Base-by-base conservation (phyloP, 2,113 vertebrate genomes). In the Halichoerus grypus region DNA sequence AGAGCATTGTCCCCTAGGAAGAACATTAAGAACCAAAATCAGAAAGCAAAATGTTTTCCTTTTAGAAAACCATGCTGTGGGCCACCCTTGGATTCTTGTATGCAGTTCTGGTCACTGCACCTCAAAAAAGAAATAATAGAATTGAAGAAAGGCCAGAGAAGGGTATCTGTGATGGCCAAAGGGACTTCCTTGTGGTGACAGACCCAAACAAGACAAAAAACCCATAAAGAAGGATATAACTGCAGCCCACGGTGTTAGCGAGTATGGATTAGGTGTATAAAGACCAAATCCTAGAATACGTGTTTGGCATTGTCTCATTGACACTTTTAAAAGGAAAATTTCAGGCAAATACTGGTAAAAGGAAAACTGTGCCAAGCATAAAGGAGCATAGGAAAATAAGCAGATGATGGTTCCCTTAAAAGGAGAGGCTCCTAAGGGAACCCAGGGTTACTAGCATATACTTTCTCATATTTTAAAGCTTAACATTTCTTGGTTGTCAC, bases 271-370 rank as follows among this genome's bases (percentile, higher is more conserved):
- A 83, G 42, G 42, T 74, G 1, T 36, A 69, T 9, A 49, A 16
- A 86, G 67, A 82, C 4, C 33, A 83, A 91, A 63, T 65, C 39
- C 26, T 61, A 69, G 46, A 82, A 65, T 31, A 36, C 26, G 77
- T 9, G 0, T 59, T 92, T 12, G 19, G 12, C 33, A 59, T n/a
- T 42, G 26, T 3, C 16, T 63, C 76, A 26, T 0, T n/a, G 65
- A 61, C 13, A 81, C 14, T 93, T 93, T 77, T 80, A 77, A 85
- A 94, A 94, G 33, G 28, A 79, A 88, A 85, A 91, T 94, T 72
- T 88, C 85, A 88, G 77, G 61, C 24, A 82, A 94, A 69, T 82
- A 61, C 16, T 92, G 72, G 13, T 55, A 28, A 92, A 67, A 71
- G 31, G 33, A 97, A 88, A 95, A 12, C 18, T 94, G 85, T 93